phyloP scores from a whole-genome alignment of 2,797 vertebrate species.

The Mus caroli region DNA sequence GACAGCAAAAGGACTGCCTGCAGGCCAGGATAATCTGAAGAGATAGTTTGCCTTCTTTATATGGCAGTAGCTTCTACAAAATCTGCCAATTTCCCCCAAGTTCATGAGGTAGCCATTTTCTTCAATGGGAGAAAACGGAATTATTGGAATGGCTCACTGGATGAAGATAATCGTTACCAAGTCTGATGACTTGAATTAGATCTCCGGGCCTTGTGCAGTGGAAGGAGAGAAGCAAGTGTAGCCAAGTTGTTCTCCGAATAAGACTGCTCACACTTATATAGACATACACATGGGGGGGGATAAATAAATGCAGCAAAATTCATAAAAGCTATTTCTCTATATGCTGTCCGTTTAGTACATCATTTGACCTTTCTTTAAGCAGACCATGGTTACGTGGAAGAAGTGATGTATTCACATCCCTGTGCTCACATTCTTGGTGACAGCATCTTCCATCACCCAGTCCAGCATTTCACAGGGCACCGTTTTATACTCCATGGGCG shows the following conservation, averaged over 20 bases:
- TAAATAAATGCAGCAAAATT: neutral
- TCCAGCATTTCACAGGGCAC: neutral
- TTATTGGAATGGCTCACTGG: neutral
- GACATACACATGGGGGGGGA: neutral
- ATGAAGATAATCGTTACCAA: neutral
- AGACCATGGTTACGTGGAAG: neutral
- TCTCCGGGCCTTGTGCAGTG: neutral
- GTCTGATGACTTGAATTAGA: neutral
- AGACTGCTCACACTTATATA: neutral
- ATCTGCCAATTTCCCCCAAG: neutral
- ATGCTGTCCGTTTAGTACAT: neutral
- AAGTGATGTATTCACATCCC: neutral
- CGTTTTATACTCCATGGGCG: neutral
- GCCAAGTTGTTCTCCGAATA: neutral
- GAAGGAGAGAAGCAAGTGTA: neutral
- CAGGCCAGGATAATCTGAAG: neutral
- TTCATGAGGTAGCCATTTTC: neutral
- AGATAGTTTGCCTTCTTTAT: neutral
- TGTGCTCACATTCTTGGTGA: neutral
- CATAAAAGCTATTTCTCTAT: neutral
- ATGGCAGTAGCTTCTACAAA: neutral
- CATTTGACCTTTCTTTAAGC: neutral
- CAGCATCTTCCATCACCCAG: neutral
- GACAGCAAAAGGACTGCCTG: neutral
- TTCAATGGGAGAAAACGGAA: neutral